Evolutionary conservation across 2,888 invertebrate species (phyloP), one percentile per base, ranked within the genome.

Genomic region (Oxyteleia sp.): DNA sequence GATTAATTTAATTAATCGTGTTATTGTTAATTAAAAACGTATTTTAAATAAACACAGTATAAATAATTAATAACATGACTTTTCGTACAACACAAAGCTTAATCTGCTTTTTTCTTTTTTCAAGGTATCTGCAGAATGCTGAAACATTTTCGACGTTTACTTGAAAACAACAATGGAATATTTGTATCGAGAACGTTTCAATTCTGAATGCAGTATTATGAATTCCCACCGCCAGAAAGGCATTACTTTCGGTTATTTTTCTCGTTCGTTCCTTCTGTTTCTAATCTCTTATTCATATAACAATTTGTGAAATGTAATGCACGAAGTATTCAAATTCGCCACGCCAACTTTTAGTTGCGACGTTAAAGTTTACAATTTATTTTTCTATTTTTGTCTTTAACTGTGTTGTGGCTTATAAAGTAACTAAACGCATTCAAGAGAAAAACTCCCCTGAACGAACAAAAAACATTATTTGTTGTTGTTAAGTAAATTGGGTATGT

Each of bases 201-300:
- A 29, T 64, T 49, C 16, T 20, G 57, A 38, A 49, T 43, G 45
- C 71, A 71, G 15, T 43, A 72, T 64, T 72, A 43, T 43, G 43
- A 32, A 72, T 61, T 53, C 29, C 53, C 59, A 38, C 61, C 61
- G 51, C 13, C 5, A 18, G 16, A 8, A 47, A 49, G 29, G 51
- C 35, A 63, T 74, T 45, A 43, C 43, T 68, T 68, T 49, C 16
- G 18, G 26, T n/a, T 47, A 47, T 57, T 63, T 29, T 55, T 43
- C 13, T 45, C 20, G 5, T 51, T 18, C n/a, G 7, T 47, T 3
- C 18, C 23, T 45, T 18, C 35, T 53, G 35, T 55, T 69, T 63
- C 26, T 71, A 78, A 68, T 78, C 61, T 63, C 61, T 69, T 63
- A 79, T 71, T 79, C 53, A 71, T 71, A 71, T 71, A 63, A 78